Base-by-base conservation (phyloP, 2,888 invertebrate species). In the Elaeidobius kamerunicus region DNA sequence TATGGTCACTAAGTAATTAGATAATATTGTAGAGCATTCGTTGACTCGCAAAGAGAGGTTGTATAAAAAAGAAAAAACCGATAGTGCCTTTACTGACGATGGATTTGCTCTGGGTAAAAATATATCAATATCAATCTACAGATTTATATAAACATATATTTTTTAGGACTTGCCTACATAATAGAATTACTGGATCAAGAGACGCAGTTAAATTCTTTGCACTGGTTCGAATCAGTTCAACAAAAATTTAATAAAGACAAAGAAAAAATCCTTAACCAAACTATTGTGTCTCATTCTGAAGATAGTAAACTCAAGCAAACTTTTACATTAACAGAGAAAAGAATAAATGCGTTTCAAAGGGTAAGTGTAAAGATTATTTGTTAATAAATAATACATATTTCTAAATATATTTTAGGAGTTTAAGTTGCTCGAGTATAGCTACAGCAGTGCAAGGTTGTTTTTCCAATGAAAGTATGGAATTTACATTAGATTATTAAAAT, bases 31-130 rank as follows among this genome's bases (percentile, higher is more conserved):
- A 16, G 96, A 99, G 67, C 87, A 97, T 70, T 88, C 93, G 63
- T 83, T 97, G 57, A 82, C 86, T 38, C 88, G 90, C 58, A 96
- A 96, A 69, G 95, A 97, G 66, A 90, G 91, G 72, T 83, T 98
- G 73, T 87, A 84, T 56, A 95, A 95, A 69, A 93, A 92, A 69
- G 89, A 89, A 68, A 89, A 88, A 75, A 78, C 79, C 11, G 91
- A 90, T 11, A 89, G 92, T 41, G 85, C 92, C 1, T 95, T 99
- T 69, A 95, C 96, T 9, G 98, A 99, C 73, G 99, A 99, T 73
- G 99, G 99, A 11, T 98, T 99, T 76, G 90, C 95, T 3, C 91
- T 99, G 83, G 99, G 97, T 69, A 75, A 80, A 14, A 27, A 27
- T n/a, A n/a, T n/a, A n/a, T n/a, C n/a, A n/a, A n/a, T n/a, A n/a